Evolutionary conservation across 2,113 vertebrate species (phyloP), one percentile per base, ranked within the genome.

Genomic region (Protomyctophum bolini): DNA sequence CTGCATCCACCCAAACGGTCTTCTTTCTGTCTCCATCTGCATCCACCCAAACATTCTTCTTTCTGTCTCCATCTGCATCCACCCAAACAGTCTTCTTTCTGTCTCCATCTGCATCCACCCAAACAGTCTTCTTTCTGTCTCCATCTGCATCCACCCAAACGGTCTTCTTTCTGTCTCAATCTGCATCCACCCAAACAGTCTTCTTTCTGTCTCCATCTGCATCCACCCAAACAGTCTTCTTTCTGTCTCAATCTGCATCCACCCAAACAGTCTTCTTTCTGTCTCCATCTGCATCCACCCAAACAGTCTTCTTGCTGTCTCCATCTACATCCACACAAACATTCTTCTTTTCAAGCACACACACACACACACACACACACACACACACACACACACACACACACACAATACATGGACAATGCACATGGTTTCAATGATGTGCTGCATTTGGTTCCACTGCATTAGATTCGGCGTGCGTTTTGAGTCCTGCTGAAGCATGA

Each of bases 21-120:
- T 15, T 21, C 9, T 58, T 15, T 48, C 14, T n/a, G n/a, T 48
- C 14, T 63, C 11, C 9, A 9, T 49, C 8, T 63, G 1, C 9
- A 10, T 28, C 7, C 11, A 28, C 7, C 14, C 61, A 63, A 15
- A 50, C 47, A 21, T 14, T 47, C 46, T 14, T 12, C 14, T 62
- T 63, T n/a, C n/a, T n/a, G n/a, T n/a, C n/a, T n/a, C 61, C 61
- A 63, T 47, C n/a, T 4, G 61, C 2, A 21, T 45, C 21, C 61
- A 63, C 14, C 61, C 49, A n/a, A n/a, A 48, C 14, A 14, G 46
- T 63, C 9, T 15, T 21, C 9, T 58, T 15, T 48, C 14, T n/a
- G n/a, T 48, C 14, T 63, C 11, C 9, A 9, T 49, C 8, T 63
- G 1, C 9, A 10, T 28, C 7, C 11, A 28, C 7, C 14, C 61